Conservation (phyloP, 2,113 vertebrate species). For the Barbus barbus region DNA sequence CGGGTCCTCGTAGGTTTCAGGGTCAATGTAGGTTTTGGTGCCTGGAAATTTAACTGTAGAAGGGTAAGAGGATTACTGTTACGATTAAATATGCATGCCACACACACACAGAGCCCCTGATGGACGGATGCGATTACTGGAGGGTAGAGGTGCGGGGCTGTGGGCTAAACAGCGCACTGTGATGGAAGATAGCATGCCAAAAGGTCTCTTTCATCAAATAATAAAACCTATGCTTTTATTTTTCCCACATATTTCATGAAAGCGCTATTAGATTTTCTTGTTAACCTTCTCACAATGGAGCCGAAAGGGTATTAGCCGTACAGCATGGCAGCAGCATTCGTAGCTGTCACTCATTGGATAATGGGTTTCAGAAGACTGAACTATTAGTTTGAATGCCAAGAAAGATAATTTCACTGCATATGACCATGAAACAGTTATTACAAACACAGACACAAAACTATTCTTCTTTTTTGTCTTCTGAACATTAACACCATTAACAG, state of each 20-base stretch:
- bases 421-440: neutral
- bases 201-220: constrained; percentile 45
- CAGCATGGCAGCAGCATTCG: constrained; percentile 2
- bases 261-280: constrained; percentile 34
- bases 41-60: constrained; percentile 99
- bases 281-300: constrained; percentile 40
- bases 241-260: constrained; percentile 36
- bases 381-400: constrained; percentile 10
- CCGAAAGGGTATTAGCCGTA: constrained; percentile 11
- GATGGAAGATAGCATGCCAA: constrained; percentile 53
- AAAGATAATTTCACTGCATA: neutral
- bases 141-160: constrained; percentile 36
- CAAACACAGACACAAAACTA: too few relatives aligned
- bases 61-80: constrained; percentile 97
- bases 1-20: constrained; percentile 98
- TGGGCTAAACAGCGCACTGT: constrained; percentile 20
- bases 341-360: constrained; percentile 47
- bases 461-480: neutral
- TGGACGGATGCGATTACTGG: constrained; percentile 71
- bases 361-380: constrained; percentile 29
- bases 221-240: constrained; percentile 25
- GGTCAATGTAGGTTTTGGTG: constrained; percentile 99
- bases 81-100: constrained; percentile 86
- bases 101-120: constrained; percentile 66
- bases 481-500: neutral